These are phyloP conservation scores for Hypomesus transpacificus DNA, from an alignment of 2,113 vertebrate genomes.

Conservation along the genomic window DNA sequence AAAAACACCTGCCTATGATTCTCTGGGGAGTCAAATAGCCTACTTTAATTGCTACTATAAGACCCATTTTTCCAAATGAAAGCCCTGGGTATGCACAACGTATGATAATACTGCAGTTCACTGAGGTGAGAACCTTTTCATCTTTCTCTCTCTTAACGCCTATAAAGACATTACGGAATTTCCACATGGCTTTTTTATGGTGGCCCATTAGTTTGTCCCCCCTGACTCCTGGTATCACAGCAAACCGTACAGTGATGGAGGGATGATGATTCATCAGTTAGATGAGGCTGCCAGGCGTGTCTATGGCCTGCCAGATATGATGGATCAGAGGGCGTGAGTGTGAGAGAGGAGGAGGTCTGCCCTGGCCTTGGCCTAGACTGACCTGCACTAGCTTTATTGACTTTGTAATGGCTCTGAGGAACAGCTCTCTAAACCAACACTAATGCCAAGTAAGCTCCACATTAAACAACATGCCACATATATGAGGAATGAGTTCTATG, in stretches of 20 bases:
- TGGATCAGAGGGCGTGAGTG: constrained; percentile 5
- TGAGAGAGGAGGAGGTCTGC: background rate
- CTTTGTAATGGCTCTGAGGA: constrained; percentile 31
- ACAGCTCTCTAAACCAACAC: constrained; percentile 10
- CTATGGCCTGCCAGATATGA: background rate
- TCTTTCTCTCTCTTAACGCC: background rate
- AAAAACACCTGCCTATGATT: constrained; percentile 32
- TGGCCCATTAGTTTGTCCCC: background rate
- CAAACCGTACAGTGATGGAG: background rate
- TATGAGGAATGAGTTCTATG: background rate
- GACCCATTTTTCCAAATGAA: constrained; percentile 3
- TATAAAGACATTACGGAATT: constrained; percentile 3
- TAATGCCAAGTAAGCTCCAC: background rate
- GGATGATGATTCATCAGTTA: constrained; percentile 23
- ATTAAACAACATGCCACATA: constrained; percentile 6
- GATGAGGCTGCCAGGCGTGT: constrained; percentile 20
- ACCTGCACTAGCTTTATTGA: constrained; percentile 26
- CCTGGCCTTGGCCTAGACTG: background rate
- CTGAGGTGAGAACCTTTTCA: background rate
- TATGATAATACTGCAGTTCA: constrained; percentile 17
- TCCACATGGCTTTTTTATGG: background rate
- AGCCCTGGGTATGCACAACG: constrained; percentile 36
- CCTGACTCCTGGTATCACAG: background rate
- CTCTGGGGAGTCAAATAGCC: constrained; percentile 9
- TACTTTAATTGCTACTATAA: constrained; percentile 43